Evolutionary conservation across 2,888 invertebrate species (phyloP), one percentile per base, ranked within the genome.

Genomic region (Morpho achilles): DNA sequence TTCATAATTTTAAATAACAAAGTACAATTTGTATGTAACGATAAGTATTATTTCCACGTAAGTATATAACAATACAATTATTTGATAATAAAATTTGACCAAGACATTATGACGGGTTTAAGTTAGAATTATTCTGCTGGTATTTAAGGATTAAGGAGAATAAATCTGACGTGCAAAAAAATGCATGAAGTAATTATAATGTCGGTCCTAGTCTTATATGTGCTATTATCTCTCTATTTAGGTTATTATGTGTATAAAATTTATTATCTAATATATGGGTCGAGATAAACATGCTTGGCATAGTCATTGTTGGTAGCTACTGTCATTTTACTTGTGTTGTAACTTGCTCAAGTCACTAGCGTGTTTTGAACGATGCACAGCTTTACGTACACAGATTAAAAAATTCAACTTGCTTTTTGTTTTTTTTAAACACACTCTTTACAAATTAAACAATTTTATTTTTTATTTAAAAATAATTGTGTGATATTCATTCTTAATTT

Each of bases 361-460:
- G 42, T 53, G 23, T 10, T 8, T 41, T 52, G 48, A 65, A 58
- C 41, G 7, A 8, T 7, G 16, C 57, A 54, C 39, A 42, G 47
- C 50, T 53, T 60, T 47, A 23, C 8, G 47, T 46, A n/a, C 53
- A 23, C 53, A 46, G 40, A 42, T 58, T 16, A 54, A 56, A 46
- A 53, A 56, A 47, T 51, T 62, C 65, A 70, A 70, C 69, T 70
- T 70, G 70, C 70, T 70, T 64, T 66, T 67, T 62, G 67, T 54
- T 56, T 51, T 23, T 49, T 47, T 8, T 23, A 9, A n/a, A 45
- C 10, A 45, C 45, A 45, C 10, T 39, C 8, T 39, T 22, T 55
- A 48, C 8, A 47, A 23, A 42, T 23, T 22, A 9, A 39, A 23
- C 48, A 45, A 46, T 23, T 9, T 10, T 22, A 41, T 7, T 41